Conservation (phyloP, 2,797 vertebrate genomes). For the Eulemur mongoz region DNA sequence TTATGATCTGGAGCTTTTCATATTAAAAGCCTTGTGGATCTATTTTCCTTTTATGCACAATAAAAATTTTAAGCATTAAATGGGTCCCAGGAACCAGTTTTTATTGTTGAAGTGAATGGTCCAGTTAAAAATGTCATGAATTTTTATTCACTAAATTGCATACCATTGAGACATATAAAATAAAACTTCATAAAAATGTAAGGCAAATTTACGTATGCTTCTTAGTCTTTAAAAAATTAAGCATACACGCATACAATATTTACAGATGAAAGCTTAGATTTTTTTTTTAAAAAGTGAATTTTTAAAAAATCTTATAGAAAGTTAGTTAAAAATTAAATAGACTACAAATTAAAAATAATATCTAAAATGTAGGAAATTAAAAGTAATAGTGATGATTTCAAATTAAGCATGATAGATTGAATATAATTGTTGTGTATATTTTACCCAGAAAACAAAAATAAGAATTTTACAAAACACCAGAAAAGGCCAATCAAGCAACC, state of each 20-base stretch:
- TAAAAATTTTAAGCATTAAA: slow-evolving; percentile 36
- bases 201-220: background rate
- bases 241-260: background rate
- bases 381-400: background rate
- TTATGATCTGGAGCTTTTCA: background rate
- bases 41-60: slow-evolving; percentile 50
- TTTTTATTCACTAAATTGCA: slow-evolving; percentile 42
- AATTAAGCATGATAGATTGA: background rate
- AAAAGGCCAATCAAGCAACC: background rate
- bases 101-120: slow-evolving; percentile 19
- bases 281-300: background rate
- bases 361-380: background rate
- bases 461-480: background rate
- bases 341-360: background rate
- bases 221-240: background rate
- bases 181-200: background rate
- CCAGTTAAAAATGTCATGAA: slow-evolving; percentile 39
- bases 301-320: background rate
- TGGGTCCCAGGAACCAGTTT: background rate
- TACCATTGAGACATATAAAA: background rate
- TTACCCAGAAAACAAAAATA: background rate
- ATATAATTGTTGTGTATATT: background rate
- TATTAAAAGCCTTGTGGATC: background rate
- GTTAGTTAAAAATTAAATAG: background rate
- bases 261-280: background rate